These are phyloP conservation scores for Hylaeus volcanicus DNA, from an alignment of 1,140 invertebrate genomes.

Conservation along the genomic window DNA sequence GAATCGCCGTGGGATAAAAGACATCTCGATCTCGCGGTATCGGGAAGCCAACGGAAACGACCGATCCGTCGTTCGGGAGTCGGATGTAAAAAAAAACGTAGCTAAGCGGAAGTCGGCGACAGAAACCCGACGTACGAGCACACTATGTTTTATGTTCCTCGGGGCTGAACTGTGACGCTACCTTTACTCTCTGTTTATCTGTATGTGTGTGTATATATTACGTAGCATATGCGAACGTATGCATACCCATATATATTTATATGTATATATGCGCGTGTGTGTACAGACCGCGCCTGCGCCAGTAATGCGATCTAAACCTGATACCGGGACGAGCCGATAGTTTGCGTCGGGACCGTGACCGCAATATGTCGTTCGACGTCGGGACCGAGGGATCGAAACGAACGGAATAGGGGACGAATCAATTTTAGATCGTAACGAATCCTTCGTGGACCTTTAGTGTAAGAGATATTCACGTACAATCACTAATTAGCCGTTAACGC, in stretches of 20 bases:
- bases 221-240: conserved; percentile 44
- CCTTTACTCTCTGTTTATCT: conserved; percentile 68
- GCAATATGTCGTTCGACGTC: not conserved
- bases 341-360: not conserved
- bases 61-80: conserved; percentile 1
- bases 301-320: conserved; percentile 22
- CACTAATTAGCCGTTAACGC: conserved; percentile 28
- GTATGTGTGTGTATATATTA: conserved; percentile 65
- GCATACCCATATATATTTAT: conserved; percentile 50
- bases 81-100: conserved; percentile 30
- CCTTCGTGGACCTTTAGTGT: conserved; percentile 33
- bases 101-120: conserved; percentile 48
- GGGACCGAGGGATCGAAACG: not conserved
- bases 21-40: conserved; percentile 6
- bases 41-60: conserved; percentile 22
- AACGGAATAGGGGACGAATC: not conserved
- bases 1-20: conserved; percentile 32
- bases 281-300: conserved; percentile 3
- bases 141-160: conserved; percentile 53
- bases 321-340: not conserved
- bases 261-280: conserved; percentile 37
- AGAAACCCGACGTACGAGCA: conserved; percentile 52
- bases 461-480: conserved; percentile 43
- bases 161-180: conserved; percentile 65
- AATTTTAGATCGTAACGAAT: conserved; percentile 36